Base-by-base conservation (phyloP, 2,113 vertebrate genomes). In the Asarcornis scutulata region DNA sequence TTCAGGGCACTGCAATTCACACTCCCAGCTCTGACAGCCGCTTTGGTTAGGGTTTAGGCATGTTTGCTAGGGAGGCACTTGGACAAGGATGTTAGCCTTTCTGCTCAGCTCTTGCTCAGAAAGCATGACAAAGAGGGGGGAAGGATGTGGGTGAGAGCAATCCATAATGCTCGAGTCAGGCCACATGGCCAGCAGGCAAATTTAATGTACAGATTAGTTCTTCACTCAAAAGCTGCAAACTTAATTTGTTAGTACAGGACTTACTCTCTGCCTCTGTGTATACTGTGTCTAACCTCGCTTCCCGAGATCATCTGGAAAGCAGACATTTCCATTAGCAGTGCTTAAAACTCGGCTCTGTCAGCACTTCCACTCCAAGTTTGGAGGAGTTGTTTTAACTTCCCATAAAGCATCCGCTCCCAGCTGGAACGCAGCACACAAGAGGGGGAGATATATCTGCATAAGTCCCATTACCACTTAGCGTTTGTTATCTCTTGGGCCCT, bases 341-440 rank as follows among this genome's bases (percentile, higher is more conserved):
- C 67, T 85, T 25, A 23, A 27, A 95, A 8, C 83, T 55, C 34
- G 0, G 71, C 90, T 96, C 89, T 93, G 73, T 94, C 95, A 94
- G 85, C 85, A 62, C 58, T 93, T 88, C 27, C 76, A 75, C n/a
- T 4, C 29, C 82, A 31, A 58, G 62, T 81, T 48, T 84, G 60
- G 52, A 94, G 88, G 88, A 86, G 87, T 52, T 63, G 36, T 31
- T 74, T 42, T 86, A 79, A 72, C 64, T 93, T 83, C 72, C 58
- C 83, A 42, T 78, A 79, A 94, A 96, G 76, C 93, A 92, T 46
- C 78, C 2, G 1, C 82, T 95, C 91, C 81, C 87, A 91, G 91
- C 81, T 88, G 91, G 92, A 96, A 58, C 82, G 52, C 36, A n/a
- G 88, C 79, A n/a, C 31, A 77, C 82, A 25, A 18, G 75, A 91